Evolutionary conservation across 2,888 invertebrate genomes (phyloP), one percentile per base, ranked within the genome.

Genomic region (Nomada fucata): DNA sequence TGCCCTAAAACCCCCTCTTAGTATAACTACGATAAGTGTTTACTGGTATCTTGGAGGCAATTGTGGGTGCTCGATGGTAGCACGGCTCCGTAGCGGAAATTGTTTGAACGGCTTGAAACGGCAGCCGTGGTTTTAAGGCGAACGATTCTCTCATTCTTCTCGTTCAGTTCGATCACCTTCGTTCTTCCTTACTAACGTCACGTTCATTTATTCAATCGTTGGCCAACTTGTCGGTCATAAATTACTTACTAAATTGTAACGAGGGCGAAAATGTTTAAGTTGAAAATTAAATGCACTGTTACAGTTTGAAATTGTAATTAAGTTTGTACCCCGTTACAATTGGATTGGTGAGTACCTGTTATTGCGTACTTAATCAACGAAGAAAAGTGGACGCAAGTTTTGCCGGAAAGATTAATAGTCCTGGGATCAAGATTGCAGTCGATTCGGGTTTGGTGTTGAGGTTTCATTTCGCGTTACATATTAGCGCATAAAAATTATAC

Each of bases 11-110:
- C 63, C 65, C 23, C 57, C 76, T 68, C 71, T 80, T 71, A 64
- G 53, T 63, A 26, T 80, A 80, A 76, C 76, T 68, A 63, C 63
- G 70, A 71, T 76, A 76, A 82, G 80, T 79, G 80, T 82, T 82
- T 80, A 80, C 57, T 47, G 52, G 65, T 55, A 82, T 80, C 82
- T 64, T 79, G n/a, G 52, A 76, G 81, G 73, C 67, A 82, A 79
- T 82, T 65, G 75, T 55, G 69, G 59, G 23, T 57, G 47, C 79
- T 79, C 77, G 55, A 72, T 67, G 78, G 26, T 57, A 72, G 61
- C 29, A 61, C 61, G 29, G 23, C 55, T 53, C 5, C 9, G 18
- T 15, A 29, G 44, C 67, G 53, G 67, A 72, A 78, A 80, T 53
- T 67, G 79, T 63, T 57, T 23, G 55, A 67, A 68, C 72, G n/a